Evolutionary conservation across 2,113 vertebrate genomes (phyloP), one percentile per base, ranked within the genome.

Genomic region (Mionectes macconnelli): DNA sequence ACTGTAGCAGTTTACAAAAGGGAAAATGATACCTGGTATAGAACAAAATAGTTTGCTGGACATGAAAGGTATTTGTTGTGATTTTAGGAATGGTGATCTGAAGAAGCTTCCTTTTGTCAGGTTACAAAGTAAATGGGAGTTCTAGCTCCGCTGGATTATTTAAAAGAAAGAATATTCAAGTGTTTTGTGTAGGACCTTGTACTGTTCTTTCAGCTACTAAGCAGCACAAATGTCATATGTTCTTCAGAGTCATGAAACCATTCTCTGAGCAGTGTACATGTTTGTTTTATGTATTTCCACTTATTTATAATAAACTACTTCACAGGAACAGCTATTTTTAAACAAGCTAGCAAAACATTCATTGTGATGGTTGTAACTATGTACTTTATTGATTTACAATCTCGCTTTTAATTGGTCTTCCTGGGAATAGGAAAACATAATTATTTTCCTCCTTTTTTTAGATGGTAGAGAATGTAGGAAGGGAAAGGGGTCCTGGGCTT

Each of bases 361-460:
- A 9, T 85, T 92, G 31, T 80, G 40, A 75, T 69, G 9, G 42
- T 44, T 92, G 12, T 74, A 95, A 87, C 89, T 84, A 49, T 92
- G 90, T 64, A 81, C 66, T 70, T 91, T 60, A 84, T 91, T 96
- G 81, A 94, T 89, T 97, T 93, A 77, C 72, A 69, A 68, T 97
- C 88, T 88, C 35, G 57, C 27, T 90, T 96, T 96, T 95, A 94
- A 93, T 77, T 25, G 20, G 42, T 89, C 87, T 94, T 56, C 44
- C 37, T 96, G 76, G 86, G 93, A 90, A 89, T 74, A 94, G 82
- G 79, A 89, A 90, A 79, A 89, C 81, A 82, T 90, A 94, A 96
- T 89, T 96, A 95, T 87, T 97, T 97, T 96, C 74, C 77, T 94
- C 50, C 22, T 74, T 76, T 79, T 79, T 50, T 80, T 96, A 86